Conservation (phyloP, 2,113 vertebrate genomes). For the Passer montanus region DNA sequence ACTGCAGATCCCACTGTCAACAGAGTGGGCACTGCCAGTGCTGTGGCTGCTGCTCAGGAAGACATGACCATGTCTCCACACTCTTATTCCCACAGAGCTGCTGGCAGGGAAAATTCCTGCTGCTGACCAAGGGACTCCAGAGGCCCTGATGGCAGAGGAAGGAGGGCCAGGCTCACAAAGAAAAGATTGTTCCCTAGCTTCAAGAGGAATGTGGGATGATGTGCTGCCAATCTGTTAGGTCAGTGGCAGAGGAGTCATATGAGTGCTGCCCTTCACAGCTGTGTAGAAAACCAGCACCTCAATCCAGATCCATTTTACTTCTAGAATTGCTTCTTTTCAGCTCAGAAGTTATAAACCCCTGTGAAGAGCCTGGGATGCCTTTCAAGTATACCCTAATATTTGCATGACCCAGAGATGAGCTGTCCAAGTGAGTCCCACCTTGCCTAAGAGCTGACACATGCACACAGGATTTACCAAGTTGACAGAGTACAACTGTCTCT, state of each 20-base stretch:
- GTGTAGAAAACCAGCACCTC: not conserved
- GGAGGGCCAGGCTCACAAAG: not conserved
- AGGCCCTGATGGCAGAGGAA: fast-evolving
- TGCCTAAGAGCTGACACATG: not conserved
- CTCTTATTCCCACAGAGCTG: not conserved
- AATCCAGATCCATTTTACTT: not conserved
- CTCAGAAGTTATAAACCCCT: not conserved
- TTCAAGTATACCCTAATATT: not conserved
- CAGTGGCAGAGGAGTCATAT: not conserved
- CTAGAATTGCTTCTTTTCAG: not conserved
- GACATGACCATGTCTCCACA: fast-evolving
- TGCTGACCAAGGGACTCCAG: not conserved
- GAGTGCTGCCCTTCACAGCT: not conserved
- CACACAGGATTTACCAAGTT: not conserved
- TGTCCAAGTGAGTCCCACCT: not conserved
- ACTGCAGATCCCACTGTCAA: not conserved
- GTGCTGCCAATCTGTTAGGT: fast-evolving
- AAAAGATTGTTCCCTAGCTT: not conserved
- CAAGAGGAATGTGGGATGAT: not conserved
- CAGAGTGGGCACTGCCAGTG: fast-evolving
- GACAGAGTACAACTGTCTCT: not conserved
- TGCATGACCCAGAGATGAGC: not conserved
- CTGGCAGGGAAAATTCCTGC: fast-evolving
- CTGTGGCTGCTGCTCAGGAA: not conserved
- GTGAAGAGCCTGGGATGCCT: not conserved